Evolutionary conservation across 2,113 vertebrate species (phyloP).

Genomic region (Rana temporaria): DNA sequence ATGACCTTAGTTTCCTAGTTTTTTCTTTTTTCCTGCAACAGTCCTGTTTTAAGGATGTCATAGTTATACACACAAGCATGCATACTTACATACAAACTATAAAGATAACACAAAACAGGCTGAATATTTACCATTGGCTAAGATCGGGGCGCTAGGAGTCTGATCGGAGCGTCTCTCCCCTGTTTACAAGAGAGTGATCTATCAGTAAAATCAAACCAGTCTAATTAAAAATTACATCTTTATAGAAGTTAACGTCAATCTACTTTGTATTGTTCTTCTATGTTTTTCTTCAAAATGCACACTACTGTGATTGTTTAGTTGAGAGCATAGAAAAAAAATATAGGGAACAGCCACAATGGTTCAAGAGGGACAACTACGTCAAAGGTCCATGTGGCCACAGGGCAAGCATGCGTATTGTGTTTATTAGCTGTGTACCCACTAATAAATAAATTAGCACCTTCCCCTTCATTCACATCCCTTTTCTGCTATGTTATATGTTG

Average conservation of each 20-base stretch:
- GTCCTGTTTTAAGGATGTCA: background rate
- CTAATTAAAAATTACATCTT: background rate
- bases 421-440: no score
- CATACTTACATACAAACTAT: background rate
- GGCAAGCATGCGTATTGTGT: no score
- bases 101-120: background rate
- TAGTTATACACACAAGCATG: background rate
- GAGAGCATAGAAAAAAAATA: no score
- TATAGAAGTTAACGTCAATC: background rate
- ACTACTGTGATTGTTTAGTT: no score
- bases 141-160: conserved; percentile 87
- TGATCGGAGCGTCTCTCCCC: conserved; percentile 94
- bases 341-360: no score
- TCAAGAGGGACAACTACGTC: no score
- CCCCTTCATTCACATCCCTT: no score
- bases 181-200: conserved; percentile 89
- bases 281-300: no score
- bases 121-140: conserved; percentile 97
- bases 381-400: no score
- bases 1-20: no score
- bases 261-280: background rate
- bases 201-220: conserved; percentile 52
- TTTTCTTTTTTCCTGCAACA: background rate
- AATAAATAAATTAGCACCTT: no score
- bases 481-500: no score